Conservation (phyloP, 2,797 vertebrate species). For the Acanthiza pusilla region DNA sequence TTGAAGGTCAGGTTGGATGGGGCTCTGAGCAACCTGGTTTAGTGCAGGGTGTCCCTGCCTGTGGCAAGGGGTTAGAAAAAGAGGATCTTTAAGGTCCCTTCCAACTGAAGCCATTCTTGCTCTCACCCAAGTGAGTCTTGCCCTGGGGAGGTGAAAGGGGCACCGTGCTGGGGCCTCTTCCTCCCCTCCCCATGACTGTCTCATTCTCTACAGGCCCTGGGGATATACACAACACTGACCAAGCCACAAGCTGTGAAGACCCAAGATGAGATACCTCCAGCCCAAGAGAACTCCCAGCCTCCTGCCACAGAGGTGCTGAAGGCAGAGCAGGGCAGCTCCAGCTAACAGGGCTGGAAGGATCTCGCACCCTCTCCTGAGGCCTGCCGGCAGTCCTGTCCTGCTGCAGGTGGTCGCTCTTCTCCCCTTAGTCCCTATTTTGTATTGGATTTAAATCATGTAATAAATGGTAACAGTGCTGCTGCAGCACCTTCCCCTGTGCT, state of each 20-base stretch:
- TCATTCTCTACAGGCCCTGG: slow-evolving; percentile 62
- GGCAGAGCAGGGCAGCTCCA: slow-evolving; percentile 55
- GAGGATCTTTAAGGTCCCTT: background rate
- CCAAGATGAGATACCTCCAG: background rate
- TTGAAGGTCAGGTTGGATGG: background rate
- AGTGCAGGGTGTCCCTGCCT: fast-evolving
- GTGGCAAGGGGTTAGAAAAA: too few species aligned
- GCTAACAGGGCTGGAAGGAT: slow-evolving; percentile 24
- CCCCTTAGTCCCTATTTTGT: slow-evolving; percentile 63
- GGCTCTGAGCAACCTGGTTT: background rate
- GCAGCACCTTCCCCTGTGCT: fast-evolving
- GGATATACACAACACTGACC: slow-evolving; percentile 73
- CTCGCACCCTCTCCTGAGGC: fast-evolving
- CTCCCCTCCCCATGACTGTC: background rate
- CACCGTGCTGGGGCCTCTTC: fast-evolving
- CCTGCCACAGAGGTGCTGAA: background rate
- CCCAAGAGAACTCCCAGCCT: background rate
- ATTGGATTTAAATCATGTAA: slow-evolving; percentile 71
- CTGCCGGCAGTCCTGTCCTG: background rate
- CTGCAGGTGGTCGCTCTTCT: background rate
- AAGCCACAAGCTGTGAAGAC: slow-evolving; percentile 54
- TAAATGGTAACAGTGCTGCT: slow-evolving; percentile 26
- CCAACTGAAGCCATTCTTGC: background rate
- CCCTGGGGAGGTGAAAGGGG: background rate
- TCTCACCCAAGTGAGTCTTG: background rate